Conservation (phyloP, 2,888 invertebrate genomes). For the Pristionchus maxplancki region DNA sequence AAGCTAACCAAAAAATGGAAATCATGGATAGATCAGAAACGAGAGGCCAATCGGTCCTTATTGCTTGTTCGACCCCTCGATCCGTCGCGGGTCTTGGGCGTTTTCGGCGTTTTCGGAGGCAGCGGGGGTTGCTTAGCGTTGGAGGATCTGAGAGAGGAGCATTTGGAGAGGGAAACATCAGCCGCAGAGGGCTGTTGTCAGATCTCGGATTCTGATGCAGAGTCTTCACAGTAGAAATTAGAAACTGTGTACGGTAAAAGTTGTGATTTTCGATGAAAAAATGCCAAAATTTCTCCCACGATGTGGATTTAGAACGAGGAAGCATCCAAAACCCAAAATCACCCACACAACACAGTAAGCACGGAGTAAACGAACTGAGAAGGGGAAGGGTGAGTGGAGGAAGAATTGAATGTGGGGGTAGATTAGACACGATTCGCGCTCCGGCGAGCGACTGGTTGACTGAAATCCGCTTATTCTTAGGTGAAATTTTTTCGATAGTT, state of each 20-base stretch:
- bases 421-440: not conserved
- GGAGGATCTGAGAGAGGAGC: not conserved
- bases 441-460: not conserved
- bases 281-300: too few species aligned
- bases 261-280: too few species aligned
- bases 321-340: too few species aligned
- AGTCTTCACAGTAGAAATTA: too few species aligned
- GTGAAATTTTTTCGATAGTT: too few species aligned
- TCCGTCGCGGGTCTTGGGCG: conserved; percentile 38
- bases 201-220: too few species aligned
- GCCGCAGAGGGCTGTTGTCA: too few species aligned
- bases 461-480: not conserved
- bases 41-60: conserved; percentile 26
- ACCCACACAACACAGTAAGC: not conserved
- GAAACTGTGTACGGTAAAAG: too few species aligned
- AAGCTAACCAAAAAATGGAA: not conserved
- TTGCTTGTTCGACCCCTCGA: conserved; percentile 19
- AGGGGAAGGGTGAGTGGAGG: too few species aligned
- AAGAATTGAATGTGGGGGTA: not conserved
- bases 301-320: too few species aligned
- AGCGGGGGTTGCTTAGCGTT: conserved; percentile 15
- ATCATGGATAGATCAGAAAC: not conserved
- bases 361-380: conserved; percentile 19
- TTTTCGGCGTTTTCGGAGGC: conserved; percentile 46
- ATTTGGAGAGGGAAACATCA: not conserved